Evolutionary conservation across 1,140 invertebrate genomes (phyloP).

Genomic region (Delia radicum): DNA sequence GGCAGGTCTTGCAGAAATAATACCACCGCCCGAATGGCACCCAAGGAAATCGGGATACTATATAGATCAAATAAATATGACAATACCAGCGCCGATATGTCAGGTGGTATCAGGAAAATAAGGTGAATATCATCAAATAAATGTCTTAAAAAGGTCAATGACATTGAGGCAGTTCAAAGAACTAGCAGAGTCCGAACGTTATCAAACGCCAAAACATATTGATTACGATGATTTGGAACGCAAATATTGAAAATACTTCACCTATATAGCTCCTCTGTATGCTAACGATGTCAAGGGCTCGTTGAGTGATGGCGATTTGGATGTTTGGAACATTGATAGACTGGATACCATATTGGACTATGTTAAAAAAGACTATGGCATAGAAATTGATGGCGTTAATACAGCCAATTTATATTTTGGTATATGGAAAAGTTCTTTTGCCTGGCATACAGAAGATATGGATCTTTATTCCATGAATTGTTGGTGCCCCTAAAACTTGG

Average conservation of each 20-base stretch:
- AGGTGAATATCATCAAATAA: slow-evolving; percentile 93
- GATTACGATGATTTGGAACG: slow-evolving; percentile 93
- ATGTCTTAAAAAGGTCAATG: slow-evolving; percentile 92
- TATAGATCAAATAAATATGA: slow-evolving; percentile 75
- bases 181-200: slow-evolving; percentile 76
- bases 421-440: slow-evolving; percentile 99
- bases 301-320: slow-evolving; percentile 81
- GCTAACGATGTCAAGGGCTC: slow-evolving; percentile 95
- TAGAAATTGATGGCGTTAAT: slow-evolving; percentile 96
- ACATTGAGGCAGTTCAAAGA: slow-evolving; percentile 85
- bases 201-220: slow-evolving; percentile 81
- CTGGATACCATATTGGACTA: slow-evolving; percentile 93
- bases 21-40: slow-evolving; percentile 91
- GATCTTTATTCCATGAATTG: slow-evolving; percentile 99
- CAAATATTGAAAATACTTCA: slow-evolving; percentile 97
- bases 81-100: slow-evolving; percentile 89
- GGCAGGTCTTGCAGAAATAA: slow-evolving; percentile 92
- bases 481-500: slow-evolving; percentile 93
- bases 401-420: slow-evolving; percentile 99
- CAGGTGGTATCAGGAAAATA: slow-evolving; percentile 76
- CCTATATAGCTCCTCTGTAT: slow-evolving; percentile 88
- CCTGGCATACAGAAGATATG: slow-evolving; percentile 99
- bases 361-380: slow-evolving; percentile 93
- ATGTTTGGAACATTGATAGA: slow-evolving; percentile 94
- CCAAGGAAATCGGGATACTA: slow-evolving; percentile 84